Conservation (phyloP, 2,113 vertebrate species). For the Hippolais icterina region DNA sequence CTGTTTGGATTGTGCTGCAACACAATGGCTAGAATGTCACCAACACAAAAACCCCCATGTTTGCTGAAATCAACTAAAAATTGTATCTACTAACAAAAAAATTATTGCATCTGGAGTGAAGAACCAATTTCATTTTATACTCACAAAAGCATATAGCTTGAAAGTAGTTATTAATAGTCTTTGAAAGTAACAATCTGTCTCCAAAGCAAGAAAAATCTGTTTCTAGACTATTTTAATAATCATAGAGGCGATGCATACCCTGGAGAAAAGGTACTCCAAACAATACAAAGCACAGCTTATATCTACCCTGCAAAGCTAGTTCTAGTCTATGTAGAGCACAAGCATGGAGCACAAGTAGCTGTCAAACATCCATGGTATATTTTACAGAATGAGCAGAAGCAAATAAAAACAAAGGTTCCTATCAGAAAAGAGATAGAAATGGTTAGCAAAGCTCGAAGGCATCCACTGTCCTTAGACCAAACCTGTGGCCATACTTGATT, state of each 20-base stretch:
- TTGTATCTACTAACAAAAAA: background rate
- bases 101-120: background rate
- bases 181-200: background rate
- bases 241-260: background rate
- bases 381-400: background rate
- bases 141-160: background rate
- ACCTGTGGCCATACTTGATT: background rate
- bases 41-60: background rate
- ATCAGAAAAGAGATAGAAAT: background rate
- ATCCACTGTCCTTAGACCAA: background rate
- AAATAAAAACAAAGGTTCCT: background rate
- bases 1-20: background rate
- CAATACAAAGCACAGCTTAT: background rate
- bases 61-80: background rate
- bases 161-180: background rate
- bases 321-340: background rate
- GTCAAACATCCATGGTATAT: accelerated
- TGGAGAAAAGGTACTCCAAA: background rate
- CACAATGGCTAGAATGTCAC: background rate
- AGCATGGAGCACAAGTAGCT: background rate
- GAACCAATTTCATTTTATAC: background rate
- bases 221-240: background rate
- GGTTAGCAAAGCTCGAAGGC: background rate
- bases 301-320: background rate
- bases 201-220: background rate